phyloP scores from a whole-genome alignment of 2,113 vertebrate genomes.

The Polypterus senegalus region DNA sequence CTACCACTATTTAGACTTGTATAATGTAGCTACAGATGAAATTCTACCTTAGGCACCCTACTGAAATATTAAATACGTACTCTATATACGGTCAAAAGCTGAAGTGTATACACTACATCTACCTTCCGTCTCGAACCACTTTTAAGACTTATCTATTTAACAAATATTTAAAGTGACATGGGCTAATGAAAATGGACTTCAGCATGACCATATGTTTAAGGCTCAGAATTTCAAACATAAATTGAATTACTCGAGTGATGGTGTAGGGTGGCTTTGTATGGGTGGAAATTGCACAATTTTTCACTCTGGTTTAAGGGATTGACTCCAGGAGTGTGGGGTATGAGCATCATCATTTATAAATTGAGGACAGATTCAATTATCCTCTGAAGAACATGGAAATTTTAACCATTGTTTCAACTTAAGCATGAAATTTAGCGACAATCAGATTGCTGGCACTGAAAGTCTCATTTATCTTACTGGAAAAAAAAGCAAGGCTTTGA shows the following conservation, averaged over 20 bases:
- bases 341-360: conserved; percentile 48
- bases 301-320: conserved; percentile 8
- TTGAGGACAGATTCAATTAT: conserved; percentile 59
- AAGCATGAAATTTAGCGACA: conserved; percentile 53
- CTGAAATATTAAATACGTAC: too few species aligned
- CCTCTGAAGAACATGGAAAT: conserved; percentile 47
- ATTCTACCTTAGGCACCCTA: too few species aligned
- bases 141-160: conserved; percentile 4
- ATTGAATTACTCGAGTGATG: background rate
- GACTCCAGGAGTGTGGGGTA: conserved; percentile 1
- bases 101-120: background rate
- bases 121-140: background rate
- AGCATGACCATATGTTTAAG: conserved; percentile 7
- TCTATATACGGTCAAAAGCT: background rate
- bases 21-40: too few species aligned
- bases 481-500: conserved; percentile 42
- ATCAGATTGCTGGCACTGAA: conserved; percentile 46
- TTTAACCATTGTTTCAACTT: conserved; percentile 48
- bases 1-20: too few species aligned
- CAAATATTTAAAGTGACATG: conserved; percentile 3
- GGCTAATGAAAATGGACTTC: conserved; percentile 10
- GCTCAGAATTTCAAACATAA: background rate
- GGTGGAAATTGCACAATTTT: conserved; percentile 5
- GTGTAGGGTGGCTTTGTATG: too few species aligned
- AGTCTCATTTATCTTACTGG: conserved; percentile 55